Base-by-base conservation (phyloP, 2,113 vertebrate species). In the Formicarius rufipectus region DNA sequence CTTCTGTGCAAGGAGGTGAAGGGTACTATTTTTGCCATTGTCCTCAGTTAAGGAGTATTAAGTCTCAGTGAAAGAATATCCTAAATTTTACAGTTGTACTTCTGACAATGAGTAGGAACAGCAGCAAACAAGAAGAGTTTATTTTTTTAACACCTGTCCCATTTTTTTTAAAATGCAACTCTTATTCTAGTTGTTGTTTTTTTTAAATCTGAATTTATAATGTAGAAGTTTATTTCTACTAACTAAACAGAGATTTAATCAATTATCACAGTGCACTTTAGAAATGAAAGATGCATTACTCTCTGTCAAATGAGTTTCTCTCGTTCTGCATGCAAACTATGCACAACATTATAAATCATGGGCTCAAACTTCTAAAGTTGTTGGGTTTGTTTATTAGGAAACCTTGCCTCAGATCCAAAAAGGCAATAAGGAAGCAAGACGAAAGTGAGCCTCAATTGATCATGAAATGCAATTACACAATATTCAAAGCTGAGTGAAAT, bases 361-460 rank as follows among this genome's bases (percentile, higher is more conserved):
- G 7, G 55, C 52, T 95, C 81, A 90, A 75, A 87, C 44, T 89
- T 95, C 73, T 60, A 9, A 89, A 96, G 76, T 89, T 91, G 74
- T 93, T 96, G 53, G 58, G 92, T 93, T 95, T 96, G 76, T 92
- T 96, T 95, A 63, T 95, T 93, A 88, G 93, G 78, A 97, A 97
- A 90, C 47, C 69, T 95, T 93, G 86, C 62, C 92, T 95, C 69
- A 81, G 68, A 75, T 94, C 60, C 76, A 97, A 93, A 97, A 97
- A 95, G 62, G 90, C 94, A 97, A 95, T 96, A 96, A 90, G 64
- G 71, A 93, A 95, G 69, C 30, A 64, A 72, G 77, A 55, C 84
- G 73, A 86, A 92, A 97, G 95, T 53, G 69, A 85, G 84, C 76
- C 85, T 64, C 91, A 93, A 85, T 95, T 79, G 52, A 96, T 93